A percentile compares a stretch with the other conserved stretches of the same genome.
Evolutionary conservation across 2,888 invertebrate genomes (phyloP).

Genomic region (Augiades crinisus): DNA sequence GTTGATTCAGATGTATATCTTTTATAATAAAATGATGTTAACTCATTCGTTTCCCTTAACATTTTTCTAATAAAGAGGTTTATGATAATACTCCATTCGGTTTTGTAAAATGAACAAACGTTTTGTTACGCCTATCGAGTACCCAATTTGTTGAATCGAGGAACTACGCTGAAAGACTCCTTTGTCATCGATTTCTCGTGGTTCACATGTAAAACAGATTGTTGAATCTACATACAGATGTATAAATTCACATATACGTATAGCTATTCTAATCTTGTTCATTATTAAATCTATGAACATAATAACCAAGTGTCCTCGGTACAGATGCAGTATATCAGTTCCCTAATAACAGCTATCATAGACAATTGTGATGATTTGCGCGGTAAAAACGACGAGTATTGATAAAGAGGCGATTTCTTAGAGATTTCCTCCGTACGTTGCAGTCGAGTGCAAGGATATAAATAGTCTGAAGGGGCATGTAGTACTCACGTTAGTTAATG

Average conservation of each 20-base stretch:
- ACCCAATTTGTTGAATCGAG: constrained; percentile 55
- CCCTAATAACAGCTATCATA: background rate
- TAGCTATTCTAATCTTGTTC: too few species aligned
- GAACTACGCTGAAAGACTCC: constrained; percentile 58
- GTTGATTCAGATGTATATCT: background rate
- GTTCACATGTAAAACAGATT: constrained; percentile 48
- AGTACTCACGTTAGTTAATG: constrained; percentile 83
- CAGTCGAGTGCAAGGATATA: constrained; percentile 21
- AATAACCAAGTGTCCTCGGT: too few species aligned
- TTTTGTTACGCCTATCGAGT: constrained; percentile 54
- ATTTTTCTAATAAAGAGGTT: constrained; percentile 6
- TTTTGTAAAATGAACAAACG: constrained; percentile 24
- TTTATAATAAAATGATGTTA: background rate
- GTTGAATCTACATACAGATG: too few species aligned
- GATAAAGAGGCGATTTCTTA: background rate
- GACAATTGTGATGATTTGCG: background rate
- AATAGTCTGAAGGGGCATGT: constrained; percentile 18
- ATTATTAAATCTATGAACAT: too few species aligned
- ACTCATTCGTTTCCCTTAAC: background rate
- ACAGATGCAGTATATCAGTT: too few species aligned
- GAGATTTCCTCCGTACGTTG: constrained; percentile 13
- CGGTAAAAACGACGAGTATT: constrained; percentile 3
- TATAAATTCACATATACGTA: too few species aligned
- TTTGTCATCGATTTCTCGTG: constrained; percentile 51
- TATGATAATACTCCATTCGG: constrained; percentile 34